phyloP scores from a whole-genome alignment of 2,888 invertebrate species.

The Masnerella sp. region DNA sequence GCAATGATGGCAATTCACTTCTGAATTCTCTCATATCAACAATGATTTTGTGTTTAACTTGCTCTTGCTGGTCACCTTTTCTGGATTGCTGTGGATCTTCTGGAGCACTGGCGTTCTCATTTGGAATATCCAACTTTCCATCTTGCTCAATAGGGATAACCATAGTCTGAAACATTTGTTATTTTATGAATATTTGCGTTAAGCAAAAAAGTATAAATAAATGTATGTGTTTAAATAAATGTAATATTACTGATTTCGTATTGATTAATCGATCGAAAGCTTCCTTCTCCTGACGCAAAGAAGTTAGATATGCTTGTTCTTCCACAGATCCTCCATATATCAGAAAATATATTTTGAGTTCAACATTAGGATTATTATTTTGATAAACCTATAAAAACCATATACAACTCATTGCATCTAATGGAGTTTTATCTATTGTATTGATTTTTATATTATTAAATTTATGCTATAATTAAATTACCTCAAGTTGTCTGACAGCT shows the following conservation, averaged over 20 bases:
- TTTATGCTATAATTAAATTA: slow-evolving; percentile 71
- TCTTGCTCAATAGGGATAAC: slow-evolving; percentile 93
- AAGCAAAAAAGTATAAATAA: background rate
- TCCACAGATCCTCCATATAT: slow-evolving; percentile 96
- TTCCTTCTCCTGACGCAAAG: slow-evolving; percentile 93
- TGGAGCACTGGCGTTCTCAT: slow-evolving; percentile 68
- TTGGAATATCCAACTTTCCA: slow-evolving; percentile 85
- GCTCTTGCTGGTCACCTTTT: slow-evolving; percentile 81
- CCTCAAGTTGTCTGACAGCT: slow-evolving; percentile 93
- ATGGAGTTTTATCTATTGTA: too few relatives aligned
- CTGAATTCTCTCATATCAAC: slow-evolving; percentile 99
- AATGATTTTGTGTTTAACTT: slow-evolving; percentile 80
- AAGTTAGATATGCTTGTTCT: slow-evolving; percentile 96
- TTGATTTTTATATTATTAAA: too few relatives aligned
- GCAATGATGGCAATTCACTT: slow-evolving; percentile 94
- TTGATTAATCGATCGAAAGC: slow-evolving; percentile 95
- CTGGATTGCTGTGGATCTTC: slow-evolving; percentile 79
- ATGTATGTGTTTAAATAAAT: slow-evolving; percentile 3
- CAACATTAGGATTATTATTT: slow-evolving; percentile 76
- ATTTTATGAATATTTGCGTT: background rate
- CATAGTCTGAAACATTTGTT: slow-evolving; percentile 82
- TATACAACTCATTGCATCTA: too few relatives aligned
- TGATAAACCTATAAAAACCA: slow-evolving; percentile 80
- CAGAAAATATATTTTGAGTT: slow-evolving; percentile 90
- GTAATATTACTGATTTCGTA: slow-evolving; percentile 87